Evolutionary conservation across 2,113 vertebrate genomes (phyloP), one percentile per base, ranked within the genome.

Genomic region (Percina caprodes): DNA sequence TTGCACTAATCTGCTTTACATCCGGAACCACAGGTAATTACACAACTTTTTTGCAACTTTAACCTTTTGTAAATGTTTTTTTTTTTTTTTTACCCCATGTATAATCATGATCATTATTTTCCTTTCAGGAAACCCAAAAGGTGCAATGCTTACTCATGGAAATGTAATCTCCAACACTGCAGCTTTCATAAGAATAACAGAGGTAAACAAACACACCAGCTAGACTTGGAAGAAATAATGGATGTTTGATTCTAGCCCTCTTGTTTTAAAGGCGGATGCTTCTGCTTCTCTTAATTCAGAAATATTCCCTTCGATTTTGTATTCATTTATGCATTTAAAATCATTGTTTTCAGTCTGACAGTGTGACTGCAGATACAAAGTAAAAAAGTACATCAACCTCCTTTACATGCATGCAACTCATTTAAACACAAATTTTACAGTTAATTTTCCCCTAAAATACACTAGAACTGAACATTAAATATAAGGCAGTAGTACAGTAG

Each of bases 71-170:
- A 11, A 18, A 11, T 21, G 1, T 66, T 30, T 33, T 21, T 35
- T n/a, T 45, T 35, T n/a, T 45, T 56, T 61, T 26, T 15, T 58
- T 26, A 48, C 6, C 10, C 48, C 0, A 18, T 70, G 9, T 45
- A 4, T 72, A 60, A 58, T 67, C 30, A 5, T 30, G 2, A 69
- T 15, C 13, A 60, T 66, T 26, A 14, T 52, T 86, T 68, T 86
- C 35, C 71, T 66, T 77, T 77, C 89, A 99, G 98, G 98, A 93
- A 96, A 96, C 76, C 98, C 98, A 35, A 99, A 99, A 94, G 98
- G 98, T 84, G 98, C 96, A 33, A 92, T 97, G 95, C 90, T 99
- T 63, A 97, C 97, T 67, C 98, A 99, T 82, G 81, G 80, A 92
- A 99, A 99, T 59, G 69, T 99, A 79, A 94, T 99, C 91, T 94